Conservation (phyloP, 92 coral and sea anemone species). For the Umimayanthus chanpuru region DNA sequence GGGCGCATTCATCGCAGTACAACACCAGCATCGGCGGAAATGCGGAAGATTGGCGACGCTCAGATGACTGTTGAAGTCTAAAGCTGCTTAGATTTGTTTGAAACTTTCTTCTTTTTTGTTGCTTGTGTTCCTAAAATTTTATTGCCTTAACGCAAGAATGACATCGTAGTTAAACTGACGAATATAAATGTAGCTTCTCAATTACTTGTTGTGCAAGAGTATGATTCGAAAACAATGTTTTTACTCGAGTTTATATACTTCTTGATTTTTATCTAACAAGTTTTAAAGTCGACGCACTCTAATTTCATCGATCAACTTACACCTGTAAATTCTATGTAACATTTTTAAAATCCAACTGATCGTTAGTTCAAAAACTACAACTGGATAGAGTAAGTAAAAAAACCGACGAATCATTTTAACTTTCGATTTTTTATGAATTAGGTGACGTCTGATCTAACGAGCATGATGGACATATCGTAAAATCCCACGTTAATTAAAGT, state of each 20-base stretch:
- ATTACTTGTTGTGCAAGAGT: background rate
- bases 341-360: too few species aligned
- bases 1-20: conserved; percentile 36
- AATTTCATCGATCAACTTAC: too few species aligned
- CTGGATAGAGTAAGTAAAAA: too few species aligned
- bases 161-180: background rate
- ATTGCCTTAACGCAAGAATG: background rate
- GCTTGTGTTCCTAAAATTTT: background rate
- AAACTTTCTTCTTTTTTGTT: background rate
- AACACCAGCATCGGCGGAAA: conserved; percentile 41
- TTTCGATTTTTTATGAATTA: too few species aligned
- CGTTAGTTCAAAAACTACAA: too few species aligned
- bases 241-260: background rate
- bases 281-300: background rate
- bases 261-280: background rate
- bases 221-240: background rate
- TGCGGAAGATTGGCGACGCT: conserved; percentile 5
- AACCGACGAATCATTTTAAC: too few species aligned
- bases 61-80: conserved; percentile 4
- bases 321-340: too few species aligned
- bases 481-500: too few species aligned
- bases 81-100: background rate
- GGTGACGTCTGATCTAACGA: too few species aligned
- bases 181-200: background rate
- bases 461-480: too few species aligned